phyloP scores from a whole-genome alignment of 1,140 invertebrate genomes.

The Panagrolaimus sp. region DNA sequence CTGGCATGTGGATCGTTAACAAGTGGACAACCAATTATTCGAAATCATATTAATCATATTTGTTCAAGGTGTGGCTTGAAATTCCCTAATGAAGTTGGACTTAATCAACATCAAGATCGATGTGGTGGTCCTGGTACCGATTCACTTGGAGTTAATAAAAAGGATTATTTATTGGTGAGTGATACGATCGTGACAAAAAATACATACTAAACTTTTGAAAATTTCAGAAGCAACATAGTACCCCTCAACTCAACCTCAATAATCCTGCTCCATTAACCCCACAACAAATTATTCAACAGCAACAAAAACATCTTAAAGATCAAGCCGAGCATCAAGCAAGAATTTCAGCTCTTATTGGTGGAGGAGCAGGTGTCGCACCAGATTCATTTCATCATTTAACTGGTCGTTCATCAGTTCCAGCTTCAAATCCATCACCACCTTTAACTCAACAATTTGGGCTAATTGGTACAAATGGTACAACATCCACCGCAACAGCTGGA shows the following conservation, averaged over 20 bases:
- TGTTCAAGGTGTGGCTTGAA: constrained; percentile 44
- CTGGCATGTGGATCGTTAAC: constrained; percentile 32
- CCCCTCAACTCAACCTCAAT: constrained; percentile 27
- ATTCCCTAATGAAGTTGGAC: constrained; percentile 47
- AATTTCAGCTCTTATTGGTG: constrained; percentile 41
- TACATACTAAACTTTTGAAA: background rate
- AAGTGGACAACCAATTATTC: constrained; percentile 37
- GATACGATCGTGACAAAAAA: background rate
- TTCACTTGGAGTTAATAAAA: constrained; percentile 18
- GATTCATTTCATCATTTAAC: background rate
- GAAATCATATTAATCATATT: constrained; percentile 18
- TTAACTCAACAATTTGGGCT: background rate
- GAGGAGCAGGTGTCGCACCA: constrained; percentile 8
- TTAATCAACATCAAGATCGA: constrained; percentile 43
- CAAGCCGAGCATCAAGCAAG: constrained; percentile 37
- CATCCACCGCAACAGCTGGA: too few species aligned
- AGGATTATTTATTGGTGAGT: constrained; percentile 29
- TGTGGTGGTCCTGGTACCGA: constrained; percentile 15
- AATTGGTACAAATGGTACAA: too few species aligned
- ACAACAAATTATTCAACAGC: constrained; percentile 18
- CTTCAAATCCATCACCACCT: background rate
- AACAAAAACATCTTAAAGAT: constrained; percentile 23
- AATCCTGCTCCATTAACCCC: constrained; percentile 21
- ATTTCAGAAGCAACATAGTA: constrained; percentile 39
- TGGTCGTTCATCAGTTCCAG: background rate